phyloP scores from a whole-genome alignment of 2,888 invertebrate genomes.

The Doris montereyensis region DNA sequence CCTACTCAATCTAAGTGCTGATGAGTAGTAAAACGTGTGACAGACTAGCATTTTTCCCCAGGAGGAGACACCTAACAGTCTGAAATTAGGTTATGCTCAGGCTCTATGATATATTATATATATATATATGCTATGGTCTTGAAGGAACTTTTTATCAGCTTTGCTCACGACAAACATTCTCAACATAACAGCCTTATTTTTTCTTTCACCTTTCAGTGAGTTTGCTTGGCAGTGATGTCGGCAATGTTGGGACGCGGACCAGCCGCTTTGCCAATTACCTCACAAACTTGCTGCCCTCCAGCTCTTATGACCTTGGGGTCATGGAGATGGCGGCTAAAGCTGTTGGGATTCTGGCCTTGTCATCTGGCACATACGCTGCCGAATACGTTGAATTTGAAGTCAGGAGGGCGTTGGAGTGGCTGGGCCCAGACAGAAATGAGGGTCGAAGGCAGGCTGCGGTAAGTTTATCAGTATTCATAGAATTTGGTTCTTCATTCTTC shows the following conservation, averaged over 20 bases:
- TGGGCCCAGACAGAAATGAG: constrained; percentile 89
- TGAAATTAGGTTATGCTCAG: no score
- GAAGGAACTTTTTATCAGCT: no score
- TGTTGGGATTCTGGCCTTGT: constrained; percentile 90
- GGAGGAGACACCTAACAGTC: no score
- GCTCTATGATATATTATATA: no score
- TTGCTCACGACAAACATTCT: no score
- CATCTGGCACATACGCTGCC: constrained; percentile 89
- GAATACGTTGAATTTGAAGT: constrained; percentile 99
- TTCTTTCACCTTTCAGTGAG: constrained; percentile 90
- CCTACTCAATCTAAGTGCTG: no score
- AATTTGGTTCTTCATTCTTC: no score
- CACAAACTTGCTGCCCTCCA: constrained; percentile 89
- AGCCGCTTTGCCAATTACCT: constrained; percentile 94
- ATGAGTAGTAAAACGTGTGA: no score
- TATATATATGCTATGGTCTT: no score
- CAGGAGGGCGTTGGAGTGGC: constrained; percentile 95
- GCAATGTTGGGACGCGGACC: constrained; percentile 90
- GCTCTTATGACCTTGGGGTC: constrained; percentile 84
- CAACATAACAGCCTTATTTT: no score
- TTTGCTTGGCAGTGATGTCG: constrained; percentile 92
- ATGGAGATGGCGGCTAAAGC: constrained; percentile 98
- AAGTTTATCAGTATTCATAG: constrained; percentile 54
- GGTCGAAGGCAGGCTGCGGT: constrained; percentile 92
- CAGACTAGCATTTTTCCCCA: no score